Base-by-base conservation (phyloP, 2,888 invertebrate species). In the Melipona bicolor region DNA sequence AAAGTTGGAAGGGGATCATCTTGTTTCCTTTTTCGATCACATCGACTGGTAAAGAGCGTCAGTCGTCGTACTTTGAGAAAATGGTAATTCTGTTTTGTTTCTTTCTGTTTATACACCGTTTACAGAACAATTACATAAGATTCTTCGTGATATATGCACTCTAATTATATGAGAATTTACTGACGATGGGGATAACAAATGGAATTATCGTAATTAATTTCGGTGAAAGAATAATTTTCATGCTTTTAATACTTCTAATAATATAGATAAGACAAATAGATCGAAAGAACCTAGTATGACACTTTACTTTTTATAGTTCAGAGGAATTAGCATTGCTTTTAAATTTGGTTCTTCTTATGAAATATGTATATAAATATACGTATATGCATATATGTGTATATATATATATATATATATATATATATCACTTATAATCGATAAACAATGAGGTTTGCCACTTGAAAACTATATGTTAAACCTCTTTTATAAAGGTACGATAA, bases 311-410 rank as follows among this genome's bases (percentile, higher is more conserved):
- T 88, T 77, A 81, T 59, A 81, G 71, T 81, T 84, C 27, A 75
- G 78, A 64, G 80, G 85, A 81, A 86, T 87, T 83, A 85, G 78
- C 86, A 92, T 92, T 92, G 91, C 92, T 92, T 91, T 87, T 81
- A 62, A 73, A 67, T 74, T 88, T 65, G 78, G 83, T 86, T 52
- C 32, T 87, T 73, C 87, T 79, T 74, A 70, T 71, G 49, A 87
- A 88, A 85, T 81, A 77, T 83, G 67, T 77, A 64, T n/a, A n/a
- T n/a, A 86, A 77, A 79, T 72, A 73, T 54, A 79, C 70, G 49
- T 54, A 80, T 56, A 80, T 56, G 36, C 56, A 19, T 56, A 15
- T 15, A n/a, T n/a, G n/a, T n/a, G n/a, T n/a, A n/a, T n/a, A n/a
- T n/a, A n/a, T n/a, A n/a, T n/a, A n/a, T 43, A 85, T 84, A 71